These are phyloP conservation scores for Melanophora roralis DNA, from an alignment of 2,888 invertebrate genomes.

Conservation along the genomic window DNA sequence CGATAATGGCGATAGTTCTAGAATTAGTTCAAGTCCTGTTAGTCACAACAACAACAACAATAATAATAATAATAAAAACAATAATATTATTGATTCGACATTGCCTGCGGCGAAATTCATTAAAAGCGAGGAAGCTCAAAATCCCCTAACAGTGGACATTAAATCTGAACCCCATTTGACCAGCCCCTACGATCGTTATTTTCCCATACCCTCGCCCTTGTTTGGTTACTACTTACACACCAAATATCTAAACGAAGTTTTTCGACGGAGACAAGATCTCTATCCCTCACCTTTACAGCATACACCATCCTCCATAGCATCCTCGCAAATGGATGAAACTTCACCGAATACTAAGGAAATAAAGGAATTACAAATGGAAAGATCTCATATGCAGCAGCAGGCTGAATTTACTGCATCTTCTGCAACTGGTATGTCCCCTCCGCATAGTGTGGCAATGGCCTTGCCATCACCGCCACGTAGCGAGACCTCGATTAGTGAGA, in stretches of 20 bases:
- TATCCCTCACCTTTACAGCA: constrained; percentile 77
- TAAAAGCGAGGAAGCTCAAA: constrained; percentile 63
- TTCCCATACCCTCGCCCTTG: constrained; percentile 76
- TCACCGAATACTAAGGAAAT: constrained; percentile 66
- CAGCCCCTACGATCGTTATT: constrained; percentile 77
- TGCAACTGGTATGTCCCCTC: constrained; percentile 45
- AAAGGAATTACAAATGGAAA: constrained; percentile 48
- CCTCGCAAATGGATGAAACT: constrained; percentile 70
- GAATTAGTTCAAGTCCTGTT: constrained; percentile 75
- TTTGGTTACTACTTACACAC: constrained; percentile 82
- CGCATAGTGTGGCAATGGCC: constrained; percentile 66
- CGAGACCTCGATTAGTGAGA: constrained; percentile 68
- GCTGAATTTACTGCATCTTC: constrained; percentile 22
- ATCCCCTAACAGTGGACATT: constrained; percentile 75
- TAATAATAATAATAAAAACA: constrained; percentile 45
- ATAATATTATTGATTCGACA: constrained; percentile 34
- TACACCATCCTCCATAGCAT: constrained; percentile 74
- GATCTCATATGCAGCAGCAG: constrained; percentile 47
- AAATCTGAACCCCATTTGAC: constrained; percentile 76
- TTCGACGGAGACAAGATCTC: constrained; percentile 81
- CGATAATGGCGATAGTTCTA: constrained; percentile 70
- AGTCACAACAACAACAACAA: constrained; percentile 40
- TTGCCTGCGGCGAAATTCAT: constrained; percentile 57
- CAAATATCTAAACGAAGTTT: constrained; percentile 81
- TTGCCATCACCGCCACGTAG: constrained; percentile 74